Conservation (phyloP, 2,888 invertebrate genomes). For the Stenchaetothrips biformis region DNA sequence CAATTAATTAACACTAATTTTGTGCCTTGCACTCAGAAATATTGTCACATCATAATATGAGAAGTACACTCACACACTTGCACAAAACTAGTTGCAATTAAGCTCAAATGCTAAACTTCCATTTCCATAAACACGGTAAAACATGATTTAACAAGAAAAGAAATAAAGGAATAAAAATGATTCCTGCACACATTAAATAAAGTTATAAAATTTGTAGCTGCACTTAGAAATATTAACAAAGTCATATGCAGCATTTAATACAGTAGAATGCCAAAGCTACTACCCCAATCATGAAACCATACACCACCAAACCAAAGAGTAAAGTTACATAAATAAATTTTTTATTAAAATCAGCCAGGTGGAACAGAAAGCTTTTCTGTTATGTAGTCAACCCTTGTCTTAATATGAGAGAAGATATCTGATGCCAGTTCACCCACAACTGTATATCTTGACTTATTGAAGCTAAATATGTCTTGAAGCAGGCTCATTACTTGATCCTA, state of each 20-base stretch:
- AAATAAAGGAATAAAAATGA: neutral
- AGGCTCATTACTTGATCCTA: conserved; percentile 85
- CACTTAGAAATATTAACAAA: neutral
- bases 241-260: neutral
- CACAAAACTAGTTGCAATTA: no score
- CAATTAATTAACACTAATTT: neutral
- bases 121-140: no score
- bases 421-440: conserved; percentile 78
- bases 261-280: neutral
- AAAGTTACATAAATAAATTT: neutral
- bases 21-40: neutral
- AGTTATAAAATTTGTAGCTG: neutral
- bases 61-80: no score
- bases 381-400: conserved; percentile 66
- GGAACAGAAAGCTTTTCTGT: conserved; percentile 53
- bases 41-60: no score
- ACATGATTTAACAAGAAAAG: neutral
- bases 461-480: conserved; percentile 86
- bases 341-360: neutral
- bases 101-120: no score
- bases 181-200: neutral
- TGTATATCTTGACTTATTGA: conserved; percentile 83
- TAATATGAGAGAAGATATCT: conserved; percentile 76
- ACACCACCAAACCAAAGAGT: neutral
- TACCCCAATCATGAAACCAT: neutral